phyloP scores from a whole-genome alignment of 2,888 invertebrate genomes.

The Fragum fragum region DNA sequence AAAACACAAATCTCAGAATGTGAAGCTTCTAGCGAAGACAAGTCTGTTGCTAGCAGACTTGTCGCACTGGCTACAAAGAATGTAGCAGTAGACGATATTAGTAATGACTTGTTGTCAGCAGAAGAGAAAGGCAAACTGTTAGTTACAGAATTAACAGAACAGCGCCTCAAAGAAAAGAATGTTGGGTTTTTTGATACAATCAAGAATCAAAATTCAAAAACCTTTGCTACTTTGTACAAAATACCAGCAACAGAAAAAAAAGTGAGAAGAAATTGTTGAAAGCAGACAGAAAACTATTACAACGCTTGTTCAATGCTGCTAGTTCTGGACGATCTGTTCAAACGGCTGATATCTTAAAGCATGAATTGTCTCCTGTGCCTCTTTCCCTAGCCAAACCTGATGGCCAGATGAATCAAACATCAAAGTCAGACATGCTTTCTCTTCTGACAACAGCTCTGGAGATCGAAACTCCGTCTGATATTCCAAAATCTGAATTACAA shows the following conservation, averaged over 20 bases:
- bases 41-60: slow-evolving; percentile 7
- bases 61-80: slow-evolving; percentile 1
- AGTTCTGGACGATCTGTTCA: not conserved
- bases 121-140: not conserved
- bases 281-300: slow-evolving; percentile 11
- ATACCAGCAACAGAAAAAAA: not conserved
- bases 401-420: not conserved
- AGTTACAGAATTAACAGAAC: not conserved
- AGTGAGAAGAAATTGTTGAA: not conserved
- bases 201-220: not conserved
- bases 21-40: slow-evolving; percentile 8
- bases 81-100: slow-evolving; percentile 13
- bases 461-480: not conserved
- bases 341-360: not conserved
- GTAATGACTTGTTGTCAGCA: slow-evolving; percentile 5
- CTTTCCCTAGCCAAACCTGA: not conserved
- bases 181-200: slow-evolving; percentile 20
- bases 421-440: not conserved
- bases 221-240: no score
- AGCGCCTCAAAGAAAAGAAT: not conserved
- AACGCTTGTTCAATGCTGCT: not conserved
- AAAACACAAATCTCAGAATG: slow-evolving; percentile 3
- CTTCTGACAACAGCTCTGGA: slow-evolving; percentile 20
- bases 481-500: not conserved
- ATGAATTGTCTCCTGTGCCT: not conserved